Percentiles rank a stretch among this genome's conserved stretches.
Evolutionary conservation across 92 coral and sea anemone genomes (phyloP).

Genomic region (Zoanthus sansibaricus): DNA sequence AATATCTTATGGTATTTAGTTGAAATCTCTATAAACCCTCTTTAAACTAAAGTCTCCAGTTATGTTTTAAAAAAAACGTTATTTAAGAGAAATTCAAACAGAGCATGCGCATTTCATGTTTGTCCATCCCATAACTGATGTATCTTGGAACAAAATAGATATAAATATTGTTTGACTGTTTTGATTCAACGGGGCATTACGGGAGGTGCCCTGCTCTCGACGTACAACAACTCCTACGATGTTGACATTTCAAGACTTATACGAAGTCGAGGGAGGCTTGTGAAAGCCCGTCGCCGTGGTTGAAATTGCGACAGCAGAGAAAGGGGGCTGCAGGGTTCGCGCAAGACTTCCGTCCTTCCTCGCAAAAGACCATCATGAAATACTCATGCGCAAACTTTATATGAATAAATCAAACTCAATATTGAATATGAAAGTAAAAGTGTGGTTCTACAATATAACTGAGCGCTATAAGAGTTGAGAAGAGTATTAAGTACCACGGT

Average conservation of each 20-base stretch:
- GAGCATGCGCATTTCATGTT: constrained; percentile 24
- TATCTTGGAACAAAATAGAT: no score
- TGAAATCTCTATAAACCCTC: no score
- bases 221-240: no score
- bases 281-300: constrained; percentile 32
- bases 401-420: no score
- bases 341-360: constrained; percentile 22
- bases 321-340: constrained; percentile 25
- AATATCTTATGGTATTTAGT: no score
- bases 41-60: no score
- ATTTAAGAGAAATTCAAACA: not conserved
- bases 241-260: no score
- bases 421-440: not conserved
- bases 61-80: no score
- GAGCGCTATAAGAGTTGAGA: no score
- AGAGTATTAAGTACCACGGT: not conserved
- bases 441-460: no score
- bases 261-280: not conserved
- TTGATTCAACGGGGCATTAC: not conserved
- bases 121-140: not conserved
- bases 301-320: not conserved
- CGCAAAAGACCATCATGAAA: no score
- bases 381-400: no score
- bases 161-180: not conserved
- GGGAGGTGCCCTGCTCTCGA: constrained; percentile 43